Base-by-base conservation (phyloP, 2,113 vertebrate genomes). In the Hypomesus transpacificus region DNA sequence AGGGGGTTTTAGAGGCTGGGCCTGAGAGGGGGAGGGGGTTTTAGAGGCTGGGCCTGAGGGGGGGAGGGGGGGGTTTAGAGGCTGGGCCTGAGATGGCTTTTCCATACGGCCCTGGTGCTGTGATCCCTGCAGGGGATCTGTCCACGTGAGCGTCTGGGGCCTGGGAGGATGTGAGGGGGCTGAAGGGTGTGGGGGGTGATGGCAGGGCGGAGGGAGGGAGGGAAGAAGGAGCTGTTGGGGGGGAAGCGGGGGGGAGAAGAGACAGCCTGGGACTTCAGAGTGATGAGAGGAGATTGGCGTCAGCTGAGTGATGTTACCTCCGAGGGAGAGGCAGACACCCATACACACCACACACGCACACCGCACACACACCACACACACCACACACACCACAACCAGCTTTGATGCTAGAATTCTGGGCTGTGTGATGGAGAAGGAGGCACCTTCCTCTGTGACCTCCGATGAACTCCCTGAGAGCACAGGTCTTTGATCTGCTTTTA, bases 361-460 rank as follows among this genome's bases (percentile, higher is more conserved):
- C 64, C 66, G 17, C 52, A 53, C 52, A 53, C 52, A 53, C 52
- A 14, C 0, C 56, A 58, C 56, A 58, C 56, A 58, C 52, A 56
- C 53, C 1, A 82, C 77, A 75, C 75, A 78, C 73, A 82, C 78
- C 80, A 80, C 82, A 80, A 52, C 64, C 65, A 66, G 80, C 87
- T 89, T 89, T 88, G 85, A 89, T 86, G 85, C 73, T 70, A n/a
- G 85, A 84, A 84, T 88, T 87, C 86, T 83, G 82, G 87, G 85
- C 81, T 70, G 68, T 18, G 21, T 26, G 62, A 21, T 21, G 64
- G 65, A 77, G 78, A 74, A 56, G 61, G 73, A 81, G 86, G 81
- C 78, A 66, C 84, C 69, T 1, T 80, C 81, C 76, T 70, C 69
- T 66, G 71, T 84, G 88, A 89, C 87, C 87, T 85, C 64, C 77